Percentiles rank a stretch among this genome's conserved stretches.
Evolutionary conservation across 2,113 vertebrate species (phyloP).

Genomic region (Pantherophis guttatus): DNA sequence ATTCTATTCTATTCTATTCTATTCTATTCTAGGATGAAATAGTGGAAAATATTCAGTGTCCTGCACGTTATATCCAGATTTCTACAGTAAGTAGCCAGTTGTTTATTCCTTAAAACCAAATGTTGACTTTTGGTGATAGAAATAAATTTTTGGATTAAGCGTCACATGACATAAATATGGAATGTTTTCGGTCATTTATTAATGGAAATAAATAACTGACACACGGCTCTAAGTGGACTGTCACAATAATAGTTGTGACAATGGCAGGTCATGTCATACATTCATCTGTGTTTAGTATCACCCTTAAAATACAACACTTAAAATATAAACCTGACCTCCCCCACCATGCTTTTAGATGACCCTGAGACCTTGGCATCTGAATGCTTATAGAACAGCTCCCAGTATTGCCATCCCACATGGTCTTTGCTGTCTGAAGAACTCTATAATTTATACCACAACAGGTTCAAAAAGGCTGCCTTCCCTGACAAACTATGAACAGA

Average conservation of each 20-base stretch:
- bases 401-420: not conserved
- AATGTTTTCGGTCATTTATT: not conserved
- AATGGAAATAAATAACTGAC: not conserved
- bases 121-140: not conserved
- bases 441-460: not conserved
- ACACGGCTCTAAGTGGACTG: not conserved
- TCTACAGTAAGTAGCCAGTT: not conserved
- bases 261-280: not conserved
- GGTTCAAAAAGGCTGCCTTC: not conserved
- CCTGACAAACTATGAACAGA: not conserved
- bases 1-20: too few relatives aligned
- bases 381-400: not conserved
- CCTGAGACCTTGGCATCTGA: not conserved
- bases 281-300: not conserved
- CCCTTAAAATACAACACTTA: not conserved
- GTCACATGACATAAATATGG: not conserved
- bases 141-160: not conserved
- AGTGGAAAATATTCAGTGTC: not conserved
- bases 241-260: not conserved
- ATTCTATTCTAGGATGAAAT: not conserved
- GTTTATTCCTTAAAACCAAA: not conserved
- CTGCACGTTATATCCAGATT: not conserved
- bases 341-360: not conserved
- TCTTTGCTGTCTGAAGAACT: not conserved
- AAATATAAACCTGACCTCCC: not conserved